Evolutionary conservation across 2,113 vertebrate species (phyloP).

Genomic region (Ptychochromis oligacanthus): DNA sequence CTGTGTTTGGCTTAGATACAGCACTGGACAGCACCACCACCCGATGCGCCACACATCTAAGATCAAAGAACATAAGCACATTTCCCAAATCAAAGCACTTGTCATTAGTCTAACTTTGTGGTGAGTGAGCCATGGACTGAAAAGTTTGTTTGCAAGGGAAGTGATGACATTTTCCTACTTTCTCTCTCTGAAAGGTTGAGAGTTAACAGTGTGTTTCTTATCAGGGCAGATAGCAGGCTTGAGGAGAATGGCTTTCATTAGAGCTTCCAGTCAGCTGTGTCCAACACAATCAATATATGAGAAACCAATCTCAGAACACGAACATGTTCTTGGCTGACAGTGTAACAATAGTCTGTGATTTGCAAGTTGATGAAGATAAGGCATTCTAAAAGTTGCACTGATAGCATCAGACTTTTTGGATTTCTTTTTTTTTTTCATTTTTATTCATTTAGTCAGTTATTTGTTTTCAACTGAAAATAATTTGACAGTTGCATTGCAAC

Average conservation of each 20-base stretch:
- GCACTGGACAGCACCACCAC: background rate
- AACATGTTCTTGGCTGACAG: background rate
- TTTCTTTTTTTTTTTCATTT: background rate
- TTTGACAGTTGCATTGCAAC: background rate
- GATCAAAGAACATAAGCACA: constrained; percentile 20
- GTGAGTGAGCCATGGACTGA: background rate
- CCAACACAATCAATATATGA: constrained; percentile 35
- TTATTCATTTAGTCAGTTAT: background rate
- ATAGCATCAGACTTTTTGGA: background rate
- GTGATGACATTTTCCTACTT: constrained; percentile 3
- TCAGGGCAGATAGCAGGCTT: constrained; percentile 33
- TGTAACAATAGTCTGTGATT: constrained; percentile 33
- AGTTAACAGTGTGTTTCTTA: constrained; percentile 43
- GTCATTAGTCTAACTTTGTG: background rate
- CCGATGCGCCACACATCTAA: background rate
- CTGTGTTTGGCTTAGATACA: constrained; percentile 25
- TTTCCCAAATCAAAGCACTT: constrained; percentile 16
- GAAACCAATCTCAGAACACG: constrained; percentile 20
- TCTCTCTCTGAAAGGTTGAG: constrained; percentile 18
- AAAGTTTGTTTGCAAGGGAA: constrained; percentile 27
- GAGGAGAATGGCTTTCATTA: constrained; percentile 63
- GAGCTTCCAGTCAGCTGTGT: constrained; percentile 43
- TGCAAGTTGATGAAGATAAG: constrained; percentile 6
- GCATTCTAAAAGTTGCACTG: background rate
- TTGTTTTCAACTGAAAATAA: background rate